Evolutionary conservation across 2,797 vertebrate species (phyloP), one percentile per base, ranked within the genome.

Genomic region (Poecilia velifera): DNA sequence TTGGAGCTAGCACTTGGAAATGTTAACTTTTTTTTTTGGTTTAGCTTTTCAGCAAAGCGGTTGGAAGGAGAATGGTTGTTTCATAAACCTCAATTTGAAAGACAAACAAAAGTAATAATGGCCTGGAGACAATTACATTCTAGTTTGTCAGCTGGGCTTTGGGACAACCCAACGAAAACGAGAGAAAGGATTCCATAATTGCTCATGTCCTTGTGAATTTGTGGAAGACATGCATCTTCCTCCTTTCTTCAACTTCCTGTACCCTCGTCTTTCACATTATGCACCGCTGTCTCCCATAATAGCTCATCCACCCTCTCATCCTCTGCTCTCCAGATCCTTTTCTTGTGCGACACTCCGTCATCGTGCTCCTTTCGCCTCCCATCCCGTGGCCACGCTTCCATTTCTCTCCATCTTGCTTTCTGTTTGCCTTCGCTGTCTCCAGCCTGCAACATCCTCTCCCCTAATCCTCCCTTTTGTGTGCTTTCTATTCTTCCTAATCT

Each of bases 381-480:
- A 25, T 82, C 72, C 43, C 57, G 31, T 36, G 25, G 43, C 57
- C 6, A 16, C 1, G 46, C 57, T 31, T 78, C 57, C 64, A 53
- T 9, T 4, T 77, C 31, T 13, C 47, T 73, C 72, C 45, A 73
- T 68, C 16, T 25, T 53, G 6, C 62, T 59, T 57, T 72, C 45
- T 36, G 13, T 53, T 6, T 43, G 22, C n/a, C 41, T 10, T 71
- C 41, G 41, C 14, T 59, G 20, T 43, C 18, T 62, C 45, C 51
- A n/a, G 1, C 47, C 16, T 31, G 62, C 41, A 45, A 14, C 62
- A 77, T 47, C 75, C 71, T 73, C 39, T 70, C 28, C 28, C 34
- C 36, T 82, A 73, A 82, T 86, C 66, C 51, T 36, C 51, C 80
- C 79, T 73, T 71, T 62, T 36, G 64, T 57, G 64, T 73, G 71